Conservation (phyloP, 2,888 invertebrate species). For the Mantis religiosa region DNA sequence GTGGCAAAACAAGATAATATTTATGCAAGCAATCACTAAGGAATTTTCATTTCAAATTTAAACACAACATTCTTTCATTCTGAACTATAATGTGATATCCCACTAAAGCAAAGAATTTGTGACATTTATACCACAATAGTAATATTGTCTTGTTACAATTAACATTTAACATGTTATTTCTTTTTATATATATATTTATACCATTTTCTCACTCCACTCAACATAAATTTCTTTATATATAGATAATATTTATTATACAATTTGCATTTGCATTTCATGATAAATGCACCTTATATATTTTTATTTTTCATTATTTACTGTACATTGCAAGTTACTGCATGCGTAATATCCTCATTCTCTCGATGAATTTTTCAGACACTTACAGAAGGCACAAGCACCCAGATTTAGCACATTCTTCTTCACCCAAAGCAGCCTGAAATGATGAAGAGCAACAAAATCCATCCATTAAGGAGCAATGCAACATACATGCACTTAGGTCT, state of each 20-base stretch:
- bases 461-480: not conserved
- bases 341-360: not conserved
- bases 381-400: conserved; percentile 12
- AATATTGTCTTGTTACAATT: conserved; percentile 29
- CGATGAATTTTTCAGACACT: not conserved
- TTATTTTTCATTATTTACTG: not conserved
- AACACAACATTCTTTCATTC: conserved; percentile 4
- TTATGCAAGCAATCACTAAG: conserved; percentile 4
- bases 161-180: conserved; percentile 25
- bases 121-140: conserved; percentile 22
- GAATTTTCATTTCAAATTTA: not conserved
- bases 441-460: not conserved
- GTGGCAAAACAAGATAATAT: conserved; percentile 7
- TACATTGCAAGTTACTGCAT: not conserved
- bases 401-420: not conserved
- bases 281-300: not conserved
- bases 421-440: not conserved
- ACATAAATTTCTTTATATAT: conserved; percentile 20
- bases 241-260: conserved; percentile 23
- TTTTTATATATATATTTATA: conserved; percentile 13
- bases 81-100: not conserved
- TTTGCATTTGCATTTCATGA: not conserved
- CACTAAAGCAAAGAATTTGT: conserved; percentile 23
- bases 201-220: conserved; percentile 16
- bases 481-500: not conserved